Conservation (phyloP, 2,113 vertebrate species). For the Anolis sagrei region DNA sequence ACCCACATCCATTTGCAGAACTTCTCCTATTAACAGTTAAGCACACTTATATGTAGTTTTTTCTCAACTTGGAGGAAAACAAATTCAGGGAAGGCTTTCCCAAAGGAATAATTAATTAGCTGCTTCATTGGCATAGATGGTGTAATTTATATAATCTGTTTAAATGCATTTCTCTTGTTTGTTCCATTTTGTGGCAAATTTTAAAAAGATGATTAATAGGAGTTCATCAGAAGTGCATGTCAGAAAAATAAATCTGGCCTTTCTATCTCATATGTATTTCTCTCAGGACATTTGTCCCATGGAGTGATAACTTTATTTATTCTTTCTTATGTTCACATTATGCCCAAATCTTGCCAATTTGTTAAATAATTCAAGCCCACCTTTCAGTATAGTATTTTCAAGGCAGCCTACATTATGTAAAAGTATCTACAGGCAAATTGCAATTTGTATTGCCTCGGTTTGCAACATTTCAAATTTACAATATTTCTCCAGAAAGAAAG, state of each 20-base stretch:
- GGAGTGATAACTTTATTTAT: neutral
- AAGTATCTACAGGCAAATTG: neutral
- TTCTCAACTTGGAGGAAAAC: slow-evolving; percentile 66
- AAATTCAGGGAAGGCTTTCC: slow-evolving; percentile 68
- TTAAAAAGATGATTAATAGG: slow-evolving; percentile 57
- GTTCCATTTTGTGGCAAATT: slow-evolving; percentile 35
- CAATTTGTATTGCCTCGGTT: neutral
- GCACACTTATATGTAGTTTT: slow-evolving; percentile 73
- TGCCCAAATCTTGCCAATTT: neutral
- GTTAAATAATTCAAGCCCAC: neutral
- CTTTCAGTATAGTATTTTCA: neutral
- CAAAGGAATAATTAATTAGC: slow-evolving; percentile 78
- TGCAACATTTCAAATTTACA: no score
- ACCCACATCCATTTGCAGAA: slow-evolving; percentile 72
- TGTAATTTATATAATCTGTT: slow-evolving; percentile 65
- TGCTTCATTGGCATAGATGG: slow-evolving; percentile 69
- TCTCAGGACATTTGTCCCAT: slow-evolving; percentile 6
- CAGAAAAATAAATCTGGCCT: neutral
- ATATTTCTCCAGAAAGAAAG: no score
- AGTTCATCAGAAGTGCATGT: slow-evolving; percentile 12
- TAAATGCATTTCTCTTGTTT: slow-evolving; percentile 66
- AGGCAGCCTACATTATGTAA: neutral
- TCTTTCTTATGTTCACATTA: slow-evolving; percentile 38
- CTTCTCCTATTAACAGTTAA: slow-evolving; percentile 72
- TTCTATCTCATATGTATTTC: slow-evolving; percentile 34